Percentiles rank a stretch among this genome's conserved stretches.
Evolutionary conservation across 1,140 invertebrate genomes (phyloP).

Genomic region (Drosophila malerkotliana): DNA sequence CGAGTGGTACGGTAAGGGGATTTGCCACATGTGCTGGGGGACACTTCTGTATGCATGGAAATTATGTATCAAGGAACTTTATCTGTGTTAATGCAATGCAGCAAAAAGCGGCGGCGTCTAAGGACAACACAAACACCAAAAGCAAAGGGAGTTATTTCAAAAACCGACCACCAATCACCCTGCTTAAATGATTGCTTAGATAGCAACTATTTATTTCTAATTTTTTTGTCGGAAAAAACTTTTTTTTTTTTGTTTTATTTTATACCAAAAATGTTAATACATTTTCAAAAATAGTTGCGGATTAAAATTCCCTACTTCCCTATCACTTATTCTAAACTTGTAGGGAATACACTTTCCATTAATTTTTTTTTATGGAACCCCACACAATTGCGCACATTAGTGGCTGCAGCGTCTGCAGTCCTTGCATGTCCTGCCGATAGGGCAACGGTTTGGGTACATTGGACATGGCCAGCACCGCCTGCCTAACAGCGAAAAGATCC

Average conservation of each 20-base stretch:
- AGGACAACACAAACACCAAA: constrained; percentile 53
- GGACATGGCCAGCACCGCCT: constrained; percentile 6
- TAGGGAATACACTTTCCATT: constrained; percentile 2
- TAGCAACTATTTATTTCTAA: neutral
- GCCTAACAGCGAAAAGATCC: constrained; percentile 12
- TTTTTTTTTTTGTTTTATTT: too few relatives aligned
- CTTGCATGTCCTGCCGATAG: constrained; percentile 14
- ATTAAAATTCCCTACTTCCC: too few relatives aligned
- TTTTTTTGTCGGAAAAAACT: too few relatives aligned
- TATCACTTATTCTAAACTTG: too few relatives aligned
- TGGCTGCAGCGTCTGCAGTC: constrained; percentile 22
- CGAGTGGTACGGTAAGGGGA: constrained; percentile 9
- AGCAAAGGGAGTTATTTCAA: neutral
- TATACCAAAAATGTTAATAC: too few relatives aligned
- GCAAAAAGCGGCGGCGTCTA: constrained; percentile 60
- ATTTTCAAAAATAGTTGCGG: too few relatives aligned
- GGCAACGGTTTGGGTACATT: constrained; percentile 11
- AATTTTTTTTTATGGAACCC: constrained; percentile 10
- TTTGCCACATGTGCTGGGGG: constrained; percentile 63
- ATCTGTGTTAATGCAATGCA: constrained; percentile 82
- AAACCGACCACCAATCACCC: neutral
- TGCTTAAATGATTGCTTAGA: neutral
- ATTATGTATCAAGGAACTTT: constrained; percentile 83
- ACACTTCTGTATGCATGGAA: constrained; percentile 73
- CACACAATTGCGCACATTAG: constrained; percentile 68